A percentile compares a stretch with the other conserved stretches of the same genome.
These are phyloP conservation scores for Mactra quadrangularis DNA, from an alignment of 1,140 invertebrate genomes.

Conservation along the genomic window DNA sequence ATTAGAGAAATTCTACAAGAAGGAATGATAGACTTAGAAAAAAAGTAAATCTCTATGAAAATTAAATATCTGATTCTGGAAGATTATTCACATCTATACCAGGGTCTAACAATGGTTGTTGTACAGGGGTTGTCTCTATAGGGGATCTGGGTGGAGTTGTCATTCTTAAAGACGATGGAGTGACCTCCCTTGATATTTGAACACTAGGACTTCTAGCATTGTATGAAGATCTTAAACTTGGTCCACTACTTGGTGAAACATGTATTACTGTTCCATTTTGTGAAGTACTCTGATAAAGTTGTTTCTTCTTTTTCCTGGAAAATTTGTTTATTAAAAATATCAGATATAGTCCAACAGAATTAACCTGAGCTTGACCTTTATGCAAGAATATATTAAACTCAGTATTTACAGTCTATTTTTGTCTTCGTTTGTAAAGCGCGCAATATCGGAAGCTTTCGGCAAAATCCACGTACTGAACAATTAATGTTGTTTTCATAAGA, in stretches of 20 bases:
- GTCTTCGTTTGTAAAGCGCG: too few species aligned
- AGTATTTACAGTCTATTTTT: too few species aligned
- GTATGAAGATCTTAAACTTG: neutral
- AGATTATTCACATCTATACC: neutral
- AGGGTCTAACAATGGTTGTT: neutral
- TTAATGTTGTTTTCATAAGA: neutral
- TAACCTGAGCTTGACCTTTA: too few species aligned
- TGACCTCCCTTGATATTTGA: slow-evolving; percentile 18
- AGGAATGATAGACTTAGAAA: too few species aligned
- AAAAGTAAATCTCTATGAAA: too few species aligned
- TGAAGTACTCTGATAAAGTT: neutral
- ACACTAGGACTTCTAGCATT: slow-evolving; percentile 18
- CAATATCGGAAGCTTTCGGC: neutral
- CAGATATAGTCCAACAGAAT: too few species aligned
- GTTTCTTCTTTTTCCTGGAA: slow-evolving; percentile 14
- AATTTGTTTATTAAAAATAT: too few species aligned
- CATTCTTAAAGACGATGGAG: slow-evolving; percentile 29
- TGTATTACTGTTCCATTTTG: neutral
- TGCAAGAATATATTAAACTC: too few species aligned
- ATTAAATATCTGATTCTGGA: slow-evolving; percentile 9
- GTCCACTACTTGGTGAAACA: neutral
- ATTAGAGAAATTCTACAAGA: too few species aligned
- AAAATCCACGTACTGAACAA: neutral
- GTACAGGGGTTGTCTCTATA: neutral
- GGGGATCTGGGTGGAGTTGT: slow-evolving; percentile 6